Base-by-base conservation (phyloP, 53 echinoderm and acorn worm genomes). In the Echinometra lucunter region DNA sequence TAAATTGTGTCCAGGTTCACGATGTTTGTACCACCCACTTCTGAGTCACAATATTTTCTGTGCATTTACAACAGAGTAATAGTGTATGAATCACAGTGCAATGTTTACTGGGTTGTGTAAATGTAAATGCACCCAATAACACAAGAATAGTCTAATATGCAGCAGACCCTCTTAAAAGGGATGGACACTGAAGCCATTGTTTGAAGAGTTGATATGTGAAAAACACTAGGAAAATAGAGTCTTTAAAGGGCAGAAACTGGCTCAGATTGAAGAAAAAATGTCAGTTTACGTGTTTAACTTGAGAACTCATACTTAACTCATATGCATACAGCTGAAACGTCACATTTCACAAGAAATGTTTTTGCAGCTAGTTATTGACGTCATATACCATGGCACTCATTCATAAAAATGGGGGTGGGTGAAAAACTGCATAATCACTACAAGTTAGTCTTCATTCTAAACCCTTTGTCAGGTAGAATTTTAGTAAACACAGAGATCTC, bases 121-220 rank as follows among this genome's bases (percentile, higher is more conserved):
- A 83, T 83, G 83, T 83, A 83, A 83, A 83, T 83, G 83, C 83
- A 28, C 83, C 83, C 83, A 45, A 45, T 13, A 83, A 83, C 83
- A 83, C 11, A 27, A 28, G 10, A 27, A 45, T 83, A 83, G 49
- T 83, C 83, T 83, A 45, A 2, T 15, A 47, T 47, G 37, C 83
- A 83, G 83, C n/a, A n/a, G n/a, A n/a, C 47, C 83, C 83, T 47
- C 18, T 38, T 75, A 2, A 83, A 49, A 83, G 2, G 49, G 44
- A n/a, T 34, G 11, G 8, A 72, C 18, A 72, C 34, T 6, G 6
- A 8, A 72, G 72, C 11, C 72, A 74, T 37, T 15, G 38, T 38
- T 67, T n/a, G 28, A 30, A 32, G 30, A 60, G 32, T 67, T 67
- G 28, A 28, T 67, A 30, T 8, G 28, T 66, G 9, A 27, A 28